phyloP scores from a whole-genome alignment of 2,797 vertebrate genomes.

The Phalloptychus januarius region DNA sequence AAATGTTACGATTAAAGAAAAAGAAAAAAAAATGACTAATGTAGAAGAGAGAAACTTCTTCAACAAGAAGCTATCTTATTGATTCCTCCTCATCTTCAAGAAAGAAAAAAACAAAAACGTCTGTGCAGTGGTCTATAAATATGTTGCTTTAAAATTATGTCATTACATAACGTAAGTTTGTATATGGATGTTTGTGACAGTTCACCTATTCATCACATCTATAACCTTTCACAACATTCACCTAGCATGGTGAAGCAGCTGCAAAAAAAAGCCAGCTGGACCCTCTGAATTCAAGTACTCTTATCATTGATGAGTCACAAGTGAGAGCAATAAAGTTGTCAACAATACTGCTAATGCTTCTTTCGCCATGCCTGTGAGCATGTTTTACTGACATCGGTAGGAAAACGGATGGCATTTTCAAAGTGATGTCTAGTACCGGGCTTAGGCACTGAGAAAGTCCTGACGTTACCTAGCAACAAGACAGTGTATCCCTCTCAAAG shows the following conservation, averaged over 20 bases:
- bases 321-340: background rate
- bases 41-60: constrained; percentile 7
- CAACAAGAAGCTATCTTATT: constrained; percentile 18
- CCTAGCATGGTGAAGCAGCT: background rate
- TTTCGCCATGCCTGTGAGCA: background rate
- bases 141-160: constrained; percentile 23
- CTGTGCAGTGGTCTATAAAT: constrained; percentile 30
- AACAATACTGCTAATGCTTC: background rate
- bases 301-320: background rate
- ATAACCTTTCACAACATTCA: constrained; percentile 7
- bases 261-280: background rate
- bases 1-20: constrained; percentile 4
- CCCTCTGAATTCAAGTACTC: background rate
- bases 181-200: constrained; percentile 20
- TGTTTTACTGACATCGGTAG: constrained; percentile 26
- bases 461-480: constrained; percentile 83
- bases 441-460: constrained; percentile 53
- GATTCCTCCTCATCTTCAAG: background rate
- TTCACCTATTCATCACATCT: constrained; percentile 11
- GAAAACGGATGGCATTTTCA: constrained; percentile 34
- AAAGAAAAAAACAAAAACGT: constrained; percentile 13
- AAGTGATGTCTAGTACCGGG: constrained; percentile 33
- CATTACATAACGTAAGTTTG: constrained; percentile 40
- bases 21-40: background rate
- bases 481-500: constrained; percentile 60